phyloP scores from a whole-genome alignment of 1,140 invertebrate species.

The Tetragonula clypearis region DNA sequence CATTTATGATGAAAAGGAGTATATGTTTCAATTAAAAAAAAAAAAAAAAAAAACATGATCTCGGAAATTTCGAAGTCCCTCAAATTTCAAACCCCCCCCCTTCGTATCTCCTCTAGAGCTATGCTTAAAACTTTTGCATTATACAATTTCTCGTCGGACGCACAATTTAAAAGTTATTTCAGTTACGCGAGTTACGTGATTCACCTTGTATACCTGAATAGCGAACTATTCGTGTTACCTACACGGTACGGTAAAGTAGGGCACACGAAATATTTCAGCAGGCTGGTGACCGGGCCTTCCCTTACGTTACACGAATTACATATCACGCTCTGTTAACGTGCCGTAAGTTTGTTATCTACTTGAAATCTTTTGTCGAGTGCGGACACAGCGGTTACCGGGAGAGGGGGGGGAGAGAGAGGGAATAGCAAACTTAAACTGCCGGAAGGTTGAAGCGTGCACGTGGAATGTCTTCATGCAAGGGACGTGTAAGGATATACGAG shows the following conservation, averaged over 20 bases:
- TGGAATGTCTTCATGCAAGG: constrained; percentile 33
- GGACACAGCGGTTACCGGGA: background rate
- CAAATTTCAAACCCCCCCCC: no score
- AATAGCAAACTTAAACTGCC: constrained; percentile 31
- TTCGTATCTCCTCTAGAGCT: no score
- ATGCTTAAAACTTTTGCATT: no score
- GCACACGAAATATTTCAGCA: background rate
- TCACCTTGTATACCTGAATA: no score
- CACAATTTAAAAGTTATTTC: no score
- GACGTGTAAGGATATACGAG: constrained; percentile 25
- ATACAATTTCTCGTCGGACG: no score
- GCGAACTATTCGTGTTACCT: background rate
- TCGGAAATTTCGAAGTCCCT: no score
- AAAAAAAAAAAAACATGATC: no score
- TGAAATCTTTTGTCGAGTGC: constrained; percentile 35
- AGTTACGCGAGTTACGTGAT: no score
- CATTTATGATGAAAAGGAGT: no score
- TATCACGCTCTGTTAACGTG: background rate
- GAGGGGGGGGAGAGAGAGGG: background rate
- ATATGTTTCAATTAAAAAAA: no score
- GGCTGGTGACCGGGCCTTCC: background rate
- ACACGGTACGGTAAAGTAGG: background rate
- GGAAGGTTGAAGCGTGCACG: constrained; percentile 30
- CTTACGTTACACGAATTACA: background rate
- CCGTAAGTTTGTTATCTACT: constrained; percentile 13